Evolutionary conservation across 2,113 vertebrate species (phyloP), one percentile per base, ranked within the genome.

Genomic region (Coptodon bakossiorum): DNA sequence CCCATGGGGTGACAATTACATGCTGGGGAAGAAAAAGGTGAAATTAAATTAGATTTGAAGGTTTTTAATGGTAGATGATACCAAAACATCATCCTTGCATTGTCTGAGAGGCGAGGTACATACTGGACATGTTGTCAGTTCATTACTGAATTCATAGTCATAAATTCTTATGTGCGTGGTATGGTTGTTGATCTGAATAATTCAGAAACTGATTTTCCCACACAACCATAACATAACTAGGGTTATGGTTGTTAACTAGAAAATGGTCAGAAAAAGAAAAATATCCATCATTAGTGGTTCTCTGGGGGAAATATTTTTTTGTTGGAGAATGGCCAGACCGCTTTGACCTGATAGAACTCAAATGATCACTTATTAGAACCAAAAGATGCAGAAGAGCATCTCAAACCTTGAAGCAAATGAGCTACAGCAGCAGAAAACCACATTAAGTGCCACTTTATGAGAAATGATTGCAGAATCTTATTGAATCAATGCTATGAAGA

Each of bases 1-100:
- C 99, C 99, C 92, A 97, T 36, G 0, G 97, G 97, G 89, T 99
- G 97, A 93, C 98, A 99, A 94, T 92, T 95, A 88, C 99, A 99
- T 6, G 96, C 99, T 99, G 92, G 3, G 78, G 91, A 27, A 45
- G 12, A 29, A 50, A 38, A 88, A 34, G 16, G 19, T 54, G 3
- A 40, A 31, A 68, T 12, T 4, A 27, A 6, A 24, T 59, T 50
- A 31, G 19, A 66, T 24, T 19, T 4, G 38, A 34, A 34, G 34
- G 9, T 16, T 5, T 50, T 52, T 8, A 38, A 78, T 76, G 24
- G 27, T 50, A 78, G 17, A n/a, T 34, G 10, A 52, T 11, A 34
- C 27, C 16, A 73, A 78, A 31, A 50, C 27, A 31, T 13, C 16
- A 78, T 76, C 43, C 24, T 50, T 52, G 10, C 16, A 34, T 9